Base-by-base conservation (phyloP, 2,113 vertebrate species). In the Oncorhynchus nerka region DNA sequence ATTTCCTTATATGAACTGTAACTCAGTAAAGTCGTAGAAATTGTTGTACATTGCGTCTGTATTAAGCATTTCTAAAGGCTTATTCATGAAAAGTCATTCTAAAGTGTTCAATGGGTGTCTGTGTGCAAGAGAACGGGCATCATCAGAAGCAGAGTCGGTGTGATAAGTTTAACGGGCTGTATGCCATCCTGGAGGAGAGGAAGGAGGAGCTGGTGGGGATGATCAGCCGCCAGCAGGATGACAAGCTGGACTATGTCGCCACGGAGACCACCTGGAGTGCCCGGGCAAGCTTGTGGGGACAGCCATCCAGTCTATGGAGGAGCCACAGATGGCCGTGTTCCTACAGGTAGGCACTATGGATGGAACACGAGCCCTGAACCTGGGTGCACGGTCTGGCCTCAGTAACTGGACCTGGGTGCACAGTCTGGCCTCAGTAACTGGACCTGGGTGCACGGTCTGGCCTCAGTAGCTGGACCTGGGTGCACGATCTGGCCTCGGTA, bases 301-400 rank as follows among this genome's bases (percentile, higher is more conserved):
- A 0, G 93, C 95, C 76, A 94, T 97, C 49, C 95, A 93, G 81
- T 93, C 93, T 71, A 95, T 95, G 94, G 95, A 95, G 69, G 95
- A 97, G 89, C 94, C 94, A 0, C 95, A 96, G 86, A 94, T 96
- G 95, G 91, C 96, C 0, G 12, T 93, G 26, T 98, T 97, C 69
- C 91, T 98, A 71, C 95, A 97, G 96, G 96, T 96, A 75, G 7
- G 20, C 22, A 26, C 24, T 9, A 20, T n/a, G 24, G 5, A 19
- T 19, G 15, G 11, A 3, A 68, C 30, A 66, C 26, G 7, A 24
- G 4, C 66, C 9, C 9, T 45, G 39, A 11, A 45, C 39, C 39
- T 45, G 39, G 39, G 39, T 45, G 39, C 39, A 45, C 8, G 9
- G 39, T 9, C n/a, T 62, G 59, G n/a, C n/a, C n/a, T 24, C 59